phyloP scores from a whole-genome alignment of 2,797 vertebrate genomes.

The Sebastes matsubarae region DNA sequence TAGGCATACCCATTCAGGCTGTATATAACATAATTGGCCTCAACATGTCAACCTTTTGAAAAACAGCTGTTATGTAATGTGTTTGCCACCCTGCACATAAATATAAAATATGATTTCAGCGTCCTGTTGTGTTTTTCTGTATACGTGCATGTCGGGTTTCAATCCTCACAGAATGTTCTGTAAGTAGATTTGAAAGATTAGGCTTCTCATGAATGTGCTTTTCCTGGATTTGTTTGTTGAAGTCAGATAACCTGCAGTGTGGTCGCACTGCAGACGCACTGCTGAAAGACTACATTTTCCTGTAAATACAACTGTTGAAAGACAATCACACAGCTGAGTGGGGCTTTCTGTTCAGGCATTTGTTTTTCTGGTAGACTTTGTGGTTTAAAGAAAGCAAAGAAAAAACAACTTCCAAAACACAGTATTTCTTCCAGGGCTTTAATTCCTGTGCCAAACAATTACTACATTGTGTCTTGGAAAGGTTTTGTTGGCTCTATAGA shows the following conservation, averaged over 20 bases:
- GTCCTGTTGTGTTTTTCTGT: constrained; percentile 26
- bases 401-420: constrained; percentile 26
- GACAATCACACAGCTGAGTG: constrained; percentile 26
- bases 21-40: not conserved
- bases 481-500: constrained; percentile 33
- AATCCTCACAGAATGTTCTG: constrained; percentile 53
- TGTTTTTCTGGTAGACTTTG: constrained; percentile 45
- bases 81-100: not conserved
- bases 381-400: constrained; percentile 37
- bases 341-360: constrained; percentile 30
- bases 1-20: not conserved
- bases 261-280: not conserved
- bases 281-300: constrained; percentile 48
- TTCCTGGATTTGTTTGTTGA: constrained; percentile 80
- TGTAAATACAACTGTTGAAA: constrained; percentile 17
- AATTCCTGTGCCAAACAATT: constrained; percentile 62
- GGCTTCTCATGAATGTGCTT: constrained; percentile 69
- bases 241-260: constrained; percentile 72
- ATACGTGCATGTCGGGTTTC: constrained; percentile 16
- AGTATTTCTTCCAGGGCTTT: constrained; percentile 30
- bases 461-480: constrained; percentile 52
- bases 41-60: constrained; percentile 19
- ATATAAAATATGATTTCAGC: constrained; percentile 12
- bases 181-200: constrained; percentile 76
- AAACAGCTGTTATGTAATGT: constrained; percentile 41